Conservation (phyloP, 2,113 vertebrate species). For the Ptyas mucosa region DNA sequence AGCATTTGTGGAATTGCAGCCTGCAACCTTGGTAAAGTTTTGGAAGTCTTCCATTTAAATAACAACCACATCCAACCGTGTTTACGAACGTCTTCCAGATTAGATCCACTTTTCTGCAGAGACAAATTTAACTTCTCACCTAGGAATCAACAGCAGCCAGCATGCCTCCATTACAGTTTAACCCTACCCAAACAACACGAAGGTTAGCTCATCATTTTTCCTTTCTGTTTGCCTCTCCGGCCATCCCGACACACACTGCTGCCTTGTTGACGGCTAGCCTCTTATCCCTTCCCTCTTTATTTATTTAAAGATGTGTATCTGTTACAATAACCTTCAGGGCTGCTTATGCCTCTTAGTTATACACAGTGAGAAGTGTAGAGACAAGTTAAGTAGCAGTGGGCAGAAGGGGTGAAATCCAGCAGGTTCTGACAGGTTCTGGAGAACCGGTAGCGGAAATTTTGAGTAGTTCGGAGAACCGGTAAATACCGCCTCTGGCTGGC, state of each 20-base stretch:
- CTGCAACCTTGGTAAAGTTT: background rate
- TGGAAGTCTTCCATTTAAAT: background rate
- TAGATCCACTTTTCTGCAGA: background rate
- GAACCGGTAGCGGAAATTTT: too few relatives aligned
- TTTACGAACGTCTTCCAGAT: background rate
- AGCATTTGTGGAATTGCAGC: background rate
- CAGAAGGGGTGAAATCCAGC: too few relatives aligned
- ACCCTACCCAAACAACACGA: background rate
- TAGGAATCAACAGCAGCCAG: background rate
- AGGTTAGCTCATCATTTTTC: too few relatives aligned
- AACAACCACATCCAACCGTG: background rate
- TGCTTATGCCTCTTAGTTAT: background rate
- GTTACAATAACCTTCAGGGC: too few relatives aligned
- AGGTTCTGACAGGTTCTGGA: too few relatives aligned
- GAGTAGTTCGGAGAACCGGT: too few relatives aligned
- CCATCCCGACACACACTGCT: background rate
- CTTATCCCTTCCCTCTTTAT: background rate
- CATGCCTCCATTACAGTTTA: background rate
- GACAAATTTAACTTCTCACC: background rate
- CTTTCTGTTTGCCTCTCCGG: background rate
- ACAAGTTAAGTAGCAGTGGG: background rate
- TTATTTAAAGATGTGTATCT: background rate
- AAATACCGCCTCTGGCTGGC: too few relatives aligned
- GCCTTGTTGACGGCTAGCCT: background rate
- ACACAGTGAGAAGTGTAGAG: background rate